Conservation (phyloP, 2,113 vertebrate genomes). For the Spea multiplicata region DNA sequence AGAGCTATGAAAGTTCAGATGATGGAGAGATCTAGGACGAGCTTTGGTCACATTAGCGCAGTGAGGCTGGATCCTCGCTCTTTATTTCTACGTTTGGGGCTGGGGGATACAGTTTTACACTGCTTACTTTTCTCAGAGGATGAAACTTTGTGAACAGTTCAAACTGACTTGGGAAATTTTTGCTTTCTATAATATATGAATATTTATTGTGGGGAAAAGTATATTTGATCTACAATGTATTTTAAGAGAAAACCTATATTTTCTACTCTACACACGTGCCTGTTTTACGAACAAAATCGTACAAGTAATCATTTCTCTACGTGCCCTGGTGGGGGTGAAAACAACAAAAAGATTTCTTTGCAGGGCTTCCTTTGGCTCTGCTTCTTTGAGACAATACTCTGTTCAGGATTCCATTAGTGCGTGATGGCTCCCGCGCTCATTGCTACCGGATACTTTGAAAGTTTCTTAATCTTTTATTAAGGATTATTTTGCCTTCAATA, state of each 20-base stretch:
- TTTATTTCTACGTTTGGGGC: constrained; percentile 34
- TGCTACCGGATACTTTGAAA: too few relatives aligned
- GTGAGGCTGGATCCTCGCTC: constrained; percentile 52
- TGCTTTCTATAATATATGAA: constrained; percentile 34
- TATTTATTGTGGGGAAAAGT: constrained; percentile 40
- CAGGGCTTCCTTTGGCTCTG: background rate
- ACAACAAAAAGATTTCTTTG: constrained; percentile 1
- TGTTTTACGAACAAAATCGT: constrained; percentile 2
- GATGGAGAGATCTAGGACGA: constrained; percentile 65
- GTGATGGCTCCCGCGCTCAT: too few relatives aligned
- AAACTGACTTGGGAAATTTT: constrained; percentile 50
- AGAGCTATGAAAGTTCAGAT: constrained; percentile 63
- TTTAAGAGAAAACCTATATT: constrained; percentile 9
- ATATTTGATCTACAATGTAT: constrained; percentile 7
- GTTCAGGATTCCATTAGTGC: too few relatives aligned
- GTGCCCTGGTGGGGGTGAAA: constrained; percentile 1
- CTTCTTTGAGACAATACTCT: background rate
- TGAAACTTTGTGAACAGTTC: constrained; percentile 48
- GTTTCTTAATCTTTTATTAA: too few relatives aligned
- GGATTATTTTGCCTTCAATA: too few relatives aligned
- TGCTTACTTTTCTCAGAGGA: constrained; percentile 48
- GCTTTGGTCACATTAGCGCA: constrained; percentile 9
- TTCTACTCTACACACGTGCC: constrained; percentile 26
- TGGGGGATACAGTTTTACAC: background rate
- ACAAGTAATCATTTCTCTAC: background rate